Evolutionary conservation across 2,888 invertebrate genomes (phyloP), one percentile per base, ranked within the genome.

Genomic region (Heliconius aoede): DNA sequence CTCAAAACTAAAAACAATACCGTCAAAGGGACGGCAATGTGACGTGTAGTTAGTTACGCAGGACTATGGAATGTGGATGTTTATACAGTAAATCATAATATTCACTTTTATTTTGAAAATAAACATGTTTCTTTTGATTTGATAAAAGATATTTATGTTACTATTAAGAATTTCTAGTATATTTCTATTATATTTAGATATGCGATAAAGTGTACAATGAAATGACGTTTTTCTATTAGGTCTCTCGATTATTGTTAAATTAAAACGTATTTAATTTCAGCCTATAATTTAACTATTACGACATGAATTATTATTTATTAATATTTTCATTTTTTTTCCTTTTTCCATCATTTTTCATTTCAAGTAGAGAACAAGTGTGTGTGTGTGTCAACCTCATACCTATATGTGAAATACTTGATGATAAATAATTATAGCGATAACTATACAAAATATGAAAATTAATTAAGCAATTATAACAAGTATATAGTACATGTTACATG

Each of bases 1-100:
- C 86, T 84, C 85, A 85, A 86, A 85, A 87, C 89, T 89, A 84
- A 87, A 89, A 90, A 88, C 81, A 83, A 81, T 80, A 76, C 78
- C 81, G 84, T 78, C 88, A 89, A 91, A 89, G 84, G 82, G 83
- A 84, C 81, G 79, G 78, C 82, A 87, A 87, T 89, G 89, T 87
- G 86, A 86, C 81, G 15, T 60, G n/a, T n/a, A n/a, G n/a, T 60
- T 26, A 84, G 84, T 89, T 90, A 90, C 89, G 84, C 87, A 90
- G 86, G 82, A 83, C 80, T 82, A 83, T 82, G 86, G 88, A 88
- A 87, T 85, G 84, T 84, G 82, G 83, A 83, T 83, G 79, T 81
- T 82, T 81, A 78, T 79, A 74, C 72, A 77, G 79, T 81, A 81
- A 80, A 80, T 83, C 81, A 81, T 74, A 74, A 76, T 74, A 71